Conservation (phyloP, 1,140 invertebrate species). For the Caenorhabditis brenneri region DNA sequence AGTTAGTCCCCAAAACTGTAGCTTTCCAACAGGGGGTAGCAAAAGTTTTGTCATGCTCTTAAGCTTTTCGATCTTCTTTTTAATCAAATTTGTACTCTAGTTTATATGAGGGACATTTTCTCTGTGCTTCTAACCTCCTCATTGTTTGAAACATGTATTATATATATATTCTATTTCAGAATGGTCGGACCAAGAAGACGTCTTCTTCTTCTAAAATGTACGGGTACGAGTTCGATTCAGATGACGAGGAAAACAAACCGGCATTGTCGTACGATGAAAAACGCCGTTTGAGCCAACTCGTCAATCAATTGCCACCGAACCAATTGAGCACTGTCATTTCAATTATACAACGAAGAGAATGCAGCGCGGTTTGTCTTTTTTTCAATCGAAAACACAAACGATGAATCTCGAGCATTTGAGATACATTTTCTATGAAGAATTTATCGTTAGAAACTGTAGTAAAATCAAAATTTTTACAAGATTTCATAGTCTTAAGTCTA, state of each 20-base stretch:
- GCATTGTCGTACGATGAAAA: slow-evolving; percentile 13
- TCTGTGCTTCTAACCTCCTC: not conserved
- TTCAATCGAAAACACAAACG: not conserved
- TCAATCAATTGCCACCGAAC: not conserved
- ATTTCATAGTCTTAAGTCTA: no score
- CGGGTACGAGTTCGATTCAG: slow-evolving; percentile 15
- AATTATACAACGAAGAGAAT: not conserved
- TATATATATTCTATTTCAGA: not conserved
- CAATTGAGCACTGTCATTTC: slow-evolving; percentile 6
- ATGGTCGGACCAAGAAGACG: not conserved
- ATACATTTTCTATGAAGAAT: no score
- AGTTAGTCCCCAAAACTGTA: no score
- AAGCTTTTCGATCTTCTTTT: no score
- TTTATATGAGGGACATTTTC: no score
- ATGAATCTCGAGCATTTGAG: no score
- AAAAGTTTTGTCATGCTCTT: no score
- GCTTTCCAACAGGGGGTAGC: no score
- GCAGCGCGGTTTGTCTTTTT: not conserved
- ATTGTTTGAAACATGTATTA: not conserved
- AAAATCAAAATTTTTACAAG: no score
- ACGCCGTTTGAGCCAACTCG: not conserved
- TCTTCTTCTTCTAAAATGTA: not conserved
- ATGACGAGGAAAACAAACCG: slow-evolving; percentile 13
- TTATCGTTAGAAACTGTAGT: no score
- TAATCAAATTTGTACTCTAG: no score